Base-by-base conservation (phyloP, 2,888 invertebrate genomes). In the Eupelmus urozonus region DNA sequence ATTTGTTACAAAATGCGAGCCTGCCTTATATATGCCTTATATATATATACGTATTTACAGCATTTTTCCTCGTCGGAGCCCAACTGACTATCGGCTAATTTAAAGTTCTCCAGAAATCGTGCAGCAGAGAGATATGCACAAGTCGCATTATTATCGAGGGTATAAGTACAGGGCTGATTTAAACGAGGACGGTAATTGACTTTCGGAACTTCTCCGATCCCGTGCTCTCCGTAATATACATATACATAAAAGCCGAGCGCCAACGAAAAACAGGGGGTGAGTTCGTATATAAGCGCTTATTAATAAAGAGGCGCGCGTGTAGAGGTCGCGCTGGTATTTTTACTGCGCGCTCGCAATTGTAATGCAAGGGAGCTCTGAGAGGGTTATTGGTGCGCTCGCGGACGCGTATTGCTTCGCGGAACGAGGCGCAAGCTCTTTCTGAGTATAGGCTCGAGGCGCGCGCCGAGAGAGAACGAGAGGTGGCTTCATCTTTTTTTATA, bases 311-410 rank as follows among this genome's bases (percentile, higher is more conserved):
- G 18, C 49, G 3, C 2, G 16, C 25, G n/a, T 11, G 42, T 13
- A 11, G 9, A 45, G 0, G 51, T n/a, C 11, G 25, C 29, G 16
- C 49, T 60, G n/a, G n/a, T n/a, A n/a, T n/a, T n/a, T n/a, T n/a
- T n/a, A n/a, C n/a, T n/a, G n/a, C n/a, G n/a, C n/a, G 59, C 55
- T 45, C 16, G 70, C 59, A 45, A 59, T 70, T 70, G 18, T 70
- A 59, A 70, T 70, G 49, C 34, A 16, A 59, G 59, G 16, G 59
- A 49, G 29, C 9, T 34, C 9, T 34, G 9, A 34, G 9, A 5
- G 34, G 5, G 34, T 34, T 34, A 34, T 34, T 34, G 9, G 60
- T 29, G 27, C 9, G 29, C 1, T n/a, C 23, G 20, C 9, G 9
- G 45, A n/a, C 57, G 45, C 4, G 9, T 51, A 71, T 60, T 34